A percentile compares a stretch with the other conserved stretches of the same genome.
Conservation (phyloP, 92 coral and sea anemone genomes). For the Epizoanthus rinbou region DNA sequence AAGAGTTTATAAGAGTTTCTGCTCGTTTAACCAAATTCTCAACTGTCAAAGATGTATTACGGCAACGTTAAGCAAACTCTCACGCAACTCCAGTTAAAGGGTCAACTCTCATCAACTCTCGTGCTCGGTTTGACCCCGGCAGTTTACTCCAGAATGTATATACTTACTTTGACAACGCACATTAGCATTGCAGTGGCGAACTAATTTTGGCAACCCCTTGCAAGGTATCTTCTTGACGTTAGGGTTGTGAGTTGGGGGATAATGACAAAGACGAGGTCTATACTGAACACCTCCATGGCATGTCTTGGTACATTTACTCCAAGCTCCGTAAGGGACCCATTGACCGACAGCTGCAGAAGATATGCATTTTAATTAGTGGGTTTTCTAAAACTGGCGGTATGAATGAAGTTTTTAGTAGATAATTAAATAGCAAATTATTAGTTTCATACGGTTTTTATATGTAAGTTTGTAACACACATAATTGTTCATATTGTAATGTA, state of each 20-base stretch:
- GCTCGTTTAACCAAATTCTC: too few relatives aligned
- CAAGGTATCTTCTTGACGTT: conserved; percentile 28
- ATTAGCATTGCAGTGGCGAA: conserved; percentile 7
- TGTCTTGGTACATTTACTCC: neutral
- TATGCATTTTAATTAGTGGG: neutral
- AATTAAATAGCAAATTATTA: neutral
- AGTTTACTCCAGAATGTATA: neutral
- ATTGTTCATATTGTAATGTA: too few relatives aligned
- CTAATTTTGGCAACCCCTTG: neutral
- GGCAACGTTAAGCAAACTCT: too few relatives aligned
- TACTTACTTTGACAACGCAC: conserved; percentile 16
- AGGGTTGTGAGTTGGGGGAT: conserved; percentile 11
- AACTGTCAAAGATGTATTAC: too few relatives aligned
- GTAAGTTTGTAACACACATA: too few relatives aligned
- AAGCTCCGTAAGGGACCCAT: conserved; percentile 10
- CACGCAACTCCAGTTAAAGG: neutral
- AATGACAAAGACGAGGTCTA: conserved; percentile 13
- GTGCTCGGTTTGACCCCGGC: too few relatives aligned
- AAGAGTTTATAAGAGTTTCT: too few relatives aligned
- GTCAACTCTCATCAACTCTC: neutral
- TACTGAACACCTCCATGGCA: conserved; percentile 8
- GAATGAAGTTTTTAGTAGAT: neutral
- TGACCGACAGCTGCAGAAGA: conserved; percentile 2
- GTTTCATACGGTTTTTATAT: too few relatives aligned
- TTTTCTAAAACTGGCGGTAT: neutral